Evolutionary conservation across 53 echinoderm and acorn worm species (phyloP).

Genomic region (Arbacia lixula): DNA sequence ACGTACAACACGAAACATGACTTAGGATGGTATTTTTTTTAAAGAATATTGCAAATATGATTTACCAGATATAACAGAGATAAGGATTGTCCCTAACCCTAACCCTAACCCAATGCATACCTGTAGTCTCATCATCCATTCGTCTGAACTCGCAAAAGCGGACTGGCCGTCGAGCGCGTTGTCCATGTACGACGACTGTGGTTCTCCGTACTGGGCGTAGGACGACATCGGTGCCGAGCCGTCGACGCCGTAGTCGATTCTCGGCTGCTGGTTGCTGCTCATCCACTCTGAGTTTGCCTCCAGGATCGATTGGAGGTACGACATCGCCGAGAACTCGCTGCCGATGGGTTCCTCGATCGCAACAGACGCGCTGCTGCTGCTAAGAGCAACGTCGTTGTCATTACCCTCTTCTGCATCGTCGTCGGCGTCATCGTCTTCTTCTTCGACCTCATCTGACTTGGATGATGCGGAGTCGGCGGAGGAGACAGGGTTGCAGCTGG

Average conservation of each 20-base stretch:
- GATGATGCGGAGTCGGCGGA: background rate
- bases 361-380: conserved; percentile 24
- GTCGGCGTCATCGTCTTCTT: background rate
- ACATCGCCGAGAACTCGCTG: conserved; percentile 23
- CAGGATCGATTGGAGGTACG: conserved; percentile 30
- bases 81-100: no score
- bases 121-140: conserved; percentile 31
- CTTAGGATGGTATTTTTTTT: no score
- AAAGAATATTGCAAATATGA: no score
- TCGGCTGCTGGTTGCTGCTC: conserved; percentile 5
- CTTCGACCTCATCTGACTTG: conserved; percentile 1
- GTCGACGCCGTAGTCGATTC: conserved; percentile 13
- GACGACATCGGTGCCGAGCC: background rate
- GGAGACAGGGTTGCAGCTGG: conserved; percentile 20
- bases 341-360: conserved; percentile 32
- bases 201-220: background rate
- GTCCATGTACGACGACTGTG: conserved; percentile 15
- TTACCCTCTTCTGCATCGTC: background rate
- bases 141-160: background rate
- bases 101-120: background rate
- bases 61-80: no score
- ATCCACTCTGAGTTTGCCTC: conserved; percentile 41
- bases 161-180: conserved; percentile 23
- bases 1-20: no score
- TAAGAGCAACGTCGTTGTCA: conserved; percentile 13